Conservation (phyloP, 2,888 invertebrate species). For the Heliothis peltigera region DNA sequence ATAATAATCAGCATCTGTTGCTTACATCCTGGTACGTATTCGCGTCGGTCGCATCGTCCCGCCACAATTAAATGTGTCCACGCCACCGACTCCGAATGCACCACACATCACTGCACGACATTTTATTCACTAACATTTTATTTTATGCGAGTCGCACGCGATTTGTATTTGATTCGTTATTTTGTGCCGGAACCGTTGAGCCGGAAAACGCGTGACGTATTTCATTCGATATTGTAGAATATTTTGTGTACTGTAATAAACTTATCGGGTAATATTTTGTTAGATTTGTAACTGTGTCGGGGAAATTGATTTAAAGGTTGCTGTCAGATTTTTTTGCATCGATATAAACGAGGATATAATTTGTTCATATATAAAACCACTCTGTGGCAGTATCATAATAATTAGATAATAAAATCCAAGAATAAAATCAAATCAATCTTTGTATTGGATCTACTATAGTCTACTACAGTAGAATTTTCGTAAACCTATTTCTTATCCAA, state of each 20-base stretch:
- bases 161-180: conserved; percentile 76
- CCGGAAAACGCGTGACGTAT: conserved; percentile 68
- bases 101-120: conserved; percentile 73
- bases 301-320: conserved; percentile 5
- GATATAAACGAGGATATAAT: neutral
- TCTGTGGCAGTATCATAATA: too few species aligned
- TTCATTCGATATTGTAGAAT: conserved; percentile 54
- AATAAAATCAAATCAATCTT: too few species aligned
- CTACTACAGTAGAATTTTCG: too few species aligned
- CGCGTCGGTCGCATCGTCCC: conserved; percentile 39
- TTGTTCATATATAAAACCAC: too few species aligned
- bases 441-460: too few species aligned
- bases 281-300: conserved; percentile 31
- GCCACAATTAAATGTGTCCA: conserved; percentile 88
- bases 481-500: too few species aligned
- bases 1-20: conserved; percentile 61
- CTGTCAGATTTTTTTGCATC: neutral
- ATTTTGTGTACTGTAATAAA: conserved; percentile 47
- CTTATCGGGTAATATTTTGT: conserved; percentile 41
- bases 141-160: conserved; percentile 68
- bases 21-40: conserved; percentile 39
- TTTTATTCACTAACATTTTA: conserved; percentile 69
- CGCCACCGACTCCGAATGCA: conserved; percentile 79
- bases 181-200: conserved; percentile 73
- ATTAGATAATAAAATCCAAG: too few species aligned